Conservation (phyloP, 1,140 invertebrate genomes). For the Lamellibrachia luymesi region DNA sequence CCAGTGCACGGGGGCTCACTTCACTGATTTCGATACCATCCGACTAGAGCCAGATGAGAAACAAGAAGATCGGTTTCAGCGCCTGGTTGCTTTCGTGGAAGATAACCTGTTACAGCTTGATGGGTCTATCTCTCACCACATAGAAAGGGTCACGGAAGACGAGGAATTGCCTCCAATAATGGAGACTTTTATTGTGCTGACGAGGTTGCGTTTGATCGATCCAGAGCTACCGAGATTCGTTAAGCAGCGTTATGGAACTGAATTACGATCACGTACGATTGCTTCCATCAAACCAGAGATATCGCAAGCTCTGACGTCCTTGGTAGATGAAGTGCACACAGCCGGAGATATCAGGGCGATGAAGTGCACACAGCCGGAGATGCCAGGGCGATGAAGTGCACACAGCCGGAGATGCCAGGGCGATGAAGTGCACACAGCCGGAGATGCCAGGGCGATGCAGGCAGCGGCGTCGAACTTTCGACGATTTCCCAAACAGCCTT, state of each 20-base stretch:
- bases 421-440: too few species aligned
- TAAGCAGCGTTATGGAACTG: constrained; percentile 37
- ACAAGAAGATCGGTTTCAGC: constrained; percentile 34
- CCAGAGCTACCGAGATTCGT: constrained; percentile 31
- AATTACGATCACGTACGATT: constrained; percentile 14
- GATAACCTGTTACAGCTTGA: constrained; percentile 29
- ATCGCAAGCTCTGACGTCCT: not conserved
- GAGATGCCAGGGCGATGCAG: too few species aligned
- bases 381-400: too few species aligned
- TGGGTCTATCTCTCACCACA: constrained; percentile 32
- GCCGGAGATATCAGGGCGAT: too few species aligned
- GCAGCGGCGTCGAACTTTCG: too few species aligned
- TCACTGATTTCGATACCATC: constrained; percentile 26
- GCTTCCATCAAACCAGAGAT: constrained; percentile 13
- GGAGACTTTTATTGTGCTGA: constrained; percentile 35
- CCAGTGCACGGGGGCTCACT: not conserved
- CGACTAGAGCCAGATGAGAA: constrained; percentile 27
- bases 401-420: too few species aligned
- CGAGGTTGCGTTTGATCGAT: constrained; percentile 32
- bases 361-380: too few species aligned
- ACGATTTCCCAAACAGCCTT: too few species aligned
- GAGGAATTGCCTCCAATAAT: constrained; percentile 32
- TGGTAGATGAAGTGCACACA: not conserved
- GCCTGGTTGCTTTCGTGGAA: constrained; percentile 32
- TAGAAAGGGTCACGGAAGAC: constrained; percentile 24